Evolutionary conservation across 2,797 vertebrate genomes (phyloP).

Genomic region (Dermochelys coriacea): DNA sequence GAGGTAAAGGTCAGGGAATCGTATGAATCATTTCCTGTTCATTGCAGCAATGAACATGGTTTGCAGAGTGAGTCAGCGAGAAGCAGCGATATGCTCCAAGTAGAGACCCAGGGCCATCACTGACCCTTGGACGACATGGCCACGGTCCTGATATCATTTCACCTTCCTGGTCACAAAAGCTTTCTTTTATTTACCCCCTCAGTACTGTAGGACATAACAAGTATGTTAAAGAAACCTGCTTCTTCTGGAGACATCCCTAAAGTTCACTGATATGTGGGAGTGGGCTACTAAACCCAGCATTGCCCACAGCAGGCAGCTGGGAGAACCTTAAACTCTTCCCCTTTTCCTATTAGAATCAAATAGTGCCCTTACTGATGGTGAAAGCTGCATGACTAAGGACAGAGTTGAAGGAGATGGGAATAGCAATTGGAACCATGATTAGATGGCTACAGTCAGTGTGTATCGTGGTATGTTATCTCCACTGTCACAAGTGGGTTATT

Average conservation of each 20-base stretch:
- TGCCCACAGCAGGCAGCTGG: rapidly evolving
- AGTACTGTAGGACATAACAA: not conserved
- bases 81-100: slow-evolving; percentile 55
- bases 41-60: slow-evolving; percentile 69
- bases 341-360: not conserved
- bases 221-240: not conserved
- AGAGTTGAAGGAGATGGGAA: not conserved
- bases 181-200: not conserved
- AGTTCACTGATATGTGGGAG: not conserved
- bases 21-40: slow-evolving; percentile 84
- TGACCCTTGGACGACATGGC: not conserved
- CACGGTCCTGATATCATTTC: slow-evolving; percentile 16
- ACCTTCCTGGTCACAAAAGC: not conserved
- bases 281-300: not conserved
- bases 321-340: not conserved
- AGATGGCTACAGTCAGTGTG: not conserved
- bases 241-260: not conserved
- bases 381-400: not conserved
- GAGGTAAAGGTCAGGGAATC: slow-evolving; percentile 81
- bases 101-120: slow-evolving; percentile 40
- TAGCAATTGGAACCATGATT: not conserved
- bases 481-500: not conserved
- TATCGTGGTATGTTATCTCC: not conserved
- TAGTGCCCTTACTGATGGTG: not conserved
- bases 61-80: slow-evolving; percentile 78